These are phyloP conservation scores for Poecilia gillii DNA, from an alignment of 2,797 vertebrate species.

Conservation along the genomic window DNA sequence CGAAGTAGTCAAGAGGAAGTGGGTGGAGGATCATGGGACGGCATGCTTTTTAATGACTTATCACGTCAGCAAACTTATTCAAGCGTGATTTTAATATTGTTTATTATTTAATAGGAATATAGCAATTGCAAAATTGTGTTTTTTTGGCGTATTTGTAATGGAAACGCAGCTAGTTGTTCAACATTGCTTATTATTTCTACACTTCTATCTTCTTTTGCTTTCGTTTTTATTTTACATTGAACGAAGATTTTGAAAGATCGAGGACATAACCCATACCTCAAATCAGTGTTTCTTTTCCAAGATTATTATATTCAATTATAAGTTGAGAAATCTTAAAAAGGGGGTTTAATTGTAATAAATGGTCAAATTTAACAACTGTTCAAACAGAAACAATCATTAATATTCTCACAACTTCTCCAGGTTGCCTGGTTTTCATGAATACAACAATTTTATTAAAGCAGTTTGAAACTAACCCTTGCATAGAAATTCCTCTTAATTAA, in stretches of 20 bases:
- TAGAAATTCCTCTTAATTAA: background rate
- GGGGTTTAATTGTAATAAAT: background rate
- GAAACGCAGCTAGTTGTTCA: background rate
- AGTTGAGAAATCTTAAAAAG: background rate
- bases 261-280: background rate
- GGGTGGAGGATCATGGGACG: too few relatives aligned
- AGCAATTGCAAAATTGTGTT: too few relatives aligned
- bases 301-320: background rate
- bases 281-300: background rate
- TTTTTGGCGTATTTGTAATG: too few relatives aligned
- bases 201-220: background rate
- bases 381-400: background rate
- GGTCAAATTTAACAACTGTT: background rate
- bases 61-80: too few relatives aligned
- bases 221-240: background rate
- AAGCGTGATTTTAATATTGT: too few relatives aligned
- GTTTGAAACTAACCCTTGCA: background rate
- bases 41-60: too few relatives aligned
- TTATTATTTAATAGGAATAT: too few relatives aligned
- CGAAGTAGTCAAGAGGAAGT: too few relatives aligned
- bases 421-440: background rate
- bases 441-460: background rate
- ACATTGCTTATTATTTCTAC: background rate
- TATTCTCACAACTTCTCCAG: background rate
- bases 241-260: background rate